Percentiles rank a stretch among this genome's conserved stretches.
These are phyloP conservation scores for Ahaetulla prasina DNA, from an alignment of 2,113 vertebrate genomes.

Conservation along the genomic window DNA sequence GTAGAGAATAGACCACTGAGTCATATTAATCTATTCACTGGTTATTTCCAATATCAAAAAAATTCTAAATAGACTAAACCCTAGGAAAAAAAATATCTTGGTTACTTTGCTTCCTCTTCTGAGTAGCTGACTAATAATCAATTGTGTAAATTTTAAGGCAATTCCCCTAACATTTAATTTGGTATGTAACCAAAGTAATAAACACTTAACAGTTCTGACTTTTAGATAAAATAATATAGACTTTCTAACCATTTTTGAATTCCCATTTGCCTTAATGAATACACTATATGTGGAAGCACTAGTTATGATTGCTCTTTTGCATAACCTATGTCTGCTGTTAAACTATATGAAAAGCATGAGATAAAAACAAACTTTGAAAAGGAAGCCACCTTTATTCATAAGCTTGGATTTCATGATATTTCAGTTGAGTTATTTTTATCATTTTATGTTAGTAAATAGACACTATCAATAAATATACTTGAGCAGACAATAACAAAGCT, in stretches of 20 bases:
- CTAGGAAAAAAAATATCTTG: neutral
- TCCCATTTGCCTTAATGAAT: neutral
- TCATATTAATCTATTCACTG: neutral
- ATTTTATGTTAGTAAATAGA: neutral
- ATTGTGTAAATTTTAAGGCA: neutral
- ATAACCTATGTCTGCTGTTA: neutral
- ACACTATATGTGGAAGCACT: neutral
- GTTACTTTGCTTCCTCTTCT: neutral
- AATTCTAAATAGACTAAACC: neutral
- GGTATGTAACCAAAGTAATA: neutral
- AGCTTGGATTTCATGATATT: neutral
- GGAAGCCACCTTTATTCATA: neutral
- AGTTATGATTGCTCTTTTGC: neutral
- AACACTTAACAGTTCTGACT: neutral
- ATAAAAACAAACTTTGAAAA: neutral
- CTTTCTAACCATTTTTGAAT: neutral
- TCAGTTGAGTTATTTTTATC: neutral
- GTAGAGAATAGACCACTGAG: neutral
- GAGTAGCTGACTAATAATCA: neutral
- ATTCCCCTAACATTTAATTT: neutral
- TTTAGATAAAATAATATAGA: neutral
- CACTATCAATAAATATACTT: neutral
- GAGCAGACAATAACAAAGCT: neutral
- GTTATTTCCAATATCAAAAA: neutral
- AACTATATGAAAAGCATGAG: neutral